These are phyloP conservation scores for Hylomyscus alleni DNA, from an alignment of 2,797 vertebrate genomes.

Conservation along the genomic window DNA sequence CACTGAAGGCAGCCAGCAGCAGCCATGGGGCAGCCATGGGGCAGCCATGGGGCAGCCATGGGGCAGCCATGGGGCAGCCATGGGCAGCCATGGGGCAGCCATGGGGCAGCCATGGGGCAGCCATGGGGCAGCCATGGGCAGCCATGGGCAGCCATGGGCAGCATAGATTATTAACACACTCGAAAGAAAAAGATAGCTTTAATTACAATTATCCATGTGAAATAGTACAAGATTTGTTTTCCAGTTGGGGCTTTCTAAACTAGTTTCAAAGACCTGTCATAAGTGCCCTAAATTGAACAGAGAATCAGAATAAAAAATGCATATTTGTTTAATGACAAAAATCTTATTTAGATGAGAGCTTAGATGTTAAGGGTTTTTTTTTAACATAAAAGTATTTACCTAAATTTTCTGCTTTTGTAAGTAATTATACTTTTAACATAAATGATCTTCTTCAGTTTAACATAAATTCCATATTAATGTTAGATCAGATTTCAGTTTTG, in stretches of 20 bases:
- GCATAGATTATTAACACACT: not conserved
- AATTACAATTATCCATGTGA: slow-evolving; percentile 33
- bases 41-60: not conserved
- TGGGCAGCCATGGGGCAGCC: not conserved
- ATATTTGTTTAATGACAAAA: slow-evolving; percentile 61
- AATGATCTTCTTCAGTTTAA: slow-evolving; percentile 44
- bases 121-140: not conserved
- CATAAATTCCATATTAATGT: slow-evolving; percentile 22
- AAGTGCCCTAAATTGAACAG: slow-evolving; percentile 31
- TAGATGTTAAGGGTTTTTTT: not conserved
- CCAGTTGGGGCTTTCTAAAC: slow-evolving; percentile 20
- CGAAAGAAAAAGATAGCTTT: not conserved
- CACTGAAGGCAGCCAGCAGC: not conserved
- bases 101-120: not conserved
- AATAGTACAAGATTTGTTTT: slow-evolving; percentile 21
- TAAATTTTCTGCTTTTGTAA: slow-evolving; percentile 31
- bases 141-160: not conserved
- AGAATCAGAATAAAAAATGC: slow-evolving; percentile 38
- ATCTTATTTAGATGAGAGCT: slow-evolving; percentile 4
- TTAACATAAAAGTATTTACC: slow-evolving; percentile 17
- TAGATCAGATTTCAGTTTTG: slow-evolving; percentile 42
- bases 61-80: not conserved
- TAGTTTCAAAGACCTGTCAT: slow-evolving; percentile 59
- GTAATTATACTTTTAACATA: slow-evolving; percentile 46
- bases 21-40: not conserved